Evolutionary conservation across 2,888 invertebrate species (phyloP), one percentile per base, ranked within the genome.

Genomic region (Lapara coniferarum): DNA sequence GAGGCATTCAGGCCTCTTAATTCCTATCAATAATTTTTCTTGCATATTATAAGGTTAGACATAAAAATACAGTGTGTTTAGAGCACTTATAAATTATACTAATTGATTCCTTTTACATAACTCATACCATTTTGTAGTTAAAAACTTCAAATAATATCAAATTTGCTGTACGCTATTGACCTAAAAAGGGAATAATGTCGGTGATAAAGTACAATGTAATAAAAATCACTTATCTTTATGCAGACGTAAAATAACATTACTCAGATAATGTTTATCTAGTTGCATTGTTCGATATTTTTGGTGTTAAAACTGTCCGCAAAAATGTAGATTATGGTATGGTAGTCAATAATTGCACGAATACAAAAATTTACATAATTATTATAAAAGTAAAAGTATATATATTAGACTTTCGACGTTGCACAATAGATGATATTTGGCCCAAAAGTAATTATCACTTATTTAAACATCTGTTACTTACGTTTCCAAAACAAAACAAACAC

Each of bases 401-500:
- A 14, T 25, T 12, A 25, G 19, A 7, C 8, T 14, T 58, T 10
- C 14, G 14, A 53, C 25, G 8, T 44, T 52, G 2, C 12, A 19
- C 0, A 44, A 55, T 16, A 67, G 10, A 19, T 16, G 46, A 49
- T 57, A 46, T 56, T 67, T 46, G 25, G 25, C 49, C 13, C 44
- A 49, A 16, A 55, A 19, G 14, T 14, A 14, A 58, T 66, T n/a
- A 49, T 69, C 51, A 30, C 30, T 30, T 70, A 73, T 66, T 52
- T 49, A 68, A 74, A 73, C 69, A 76, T 68, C 71, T 76, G 69
- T 70, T 76, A 91, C 92, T 92, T 86, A 93, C 92, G 72, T 84
- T 88, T 89, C 84, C 85, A 89, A 73, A 87, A 84, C 81, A 90
- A 78, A 59, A 86, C 72, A 77, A 90, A 88, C 78, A 84, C 83